Conservation (phyloP, 1,140 invertebrate species). For the Phymorhynchus buccinoides region DNA sequence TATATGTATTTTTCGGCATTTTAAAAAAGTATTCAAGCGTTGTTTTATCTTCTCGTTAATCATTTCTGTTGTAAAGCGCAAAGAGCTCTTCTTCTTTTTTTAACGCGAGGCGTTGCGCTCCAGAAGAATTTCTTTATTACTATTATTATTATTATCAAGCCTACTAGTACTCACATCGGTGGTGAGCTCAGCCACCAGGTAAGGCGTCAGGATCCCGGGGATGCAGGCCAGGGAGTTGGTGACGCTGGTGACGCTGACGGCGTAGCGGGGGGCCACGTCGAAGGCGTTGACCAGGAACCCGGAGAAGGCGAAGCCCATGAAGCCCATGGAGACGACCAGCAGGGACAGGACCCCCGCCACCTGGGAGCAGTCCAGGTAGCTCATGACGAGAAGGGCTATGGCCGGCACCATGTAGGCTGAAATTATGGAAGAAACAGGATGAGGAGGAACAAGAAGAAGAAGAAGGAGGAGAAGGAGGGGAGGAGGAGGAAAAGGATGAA, state of each 20-base stretch:
- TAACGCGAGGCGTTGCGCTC: no score
- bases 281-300: constrained; percentile 23
- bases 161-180: constrained; percentile 39
- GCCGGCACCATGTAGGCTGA: constrained; percentile 39
- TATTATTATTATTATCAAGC: no score
- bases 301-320: constrained; percentile 16
- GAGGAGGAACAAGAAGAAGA: no score
- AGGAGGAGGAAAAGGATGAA: neutral
- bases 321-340: constrained; percentile 26
- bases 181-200: constrained; percentile 34
- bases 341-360: constrained; percentile 26
- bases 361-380: constrained; percentile 38
- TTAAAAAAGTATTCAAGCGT: no score
- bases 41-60: no score
- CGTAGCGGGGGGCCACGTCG: constrained; percentile 28
- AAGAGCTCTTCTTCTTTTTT: no score
- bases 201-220: constrained; percentile 28
- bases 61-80: no score
- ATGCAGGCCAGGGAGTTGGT: constrained; percentile 24
- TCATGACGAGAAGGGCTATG: constrained; percentile 15
- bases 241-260: constrained; percentile 5
- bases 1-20: no score
- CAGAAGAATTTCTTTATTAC: no score
- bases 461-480: neutral
- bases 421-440: no score